Conservation (phyloP, 2,113 vertebrate genomes). For the Zosterops borbonicus region DNA sequence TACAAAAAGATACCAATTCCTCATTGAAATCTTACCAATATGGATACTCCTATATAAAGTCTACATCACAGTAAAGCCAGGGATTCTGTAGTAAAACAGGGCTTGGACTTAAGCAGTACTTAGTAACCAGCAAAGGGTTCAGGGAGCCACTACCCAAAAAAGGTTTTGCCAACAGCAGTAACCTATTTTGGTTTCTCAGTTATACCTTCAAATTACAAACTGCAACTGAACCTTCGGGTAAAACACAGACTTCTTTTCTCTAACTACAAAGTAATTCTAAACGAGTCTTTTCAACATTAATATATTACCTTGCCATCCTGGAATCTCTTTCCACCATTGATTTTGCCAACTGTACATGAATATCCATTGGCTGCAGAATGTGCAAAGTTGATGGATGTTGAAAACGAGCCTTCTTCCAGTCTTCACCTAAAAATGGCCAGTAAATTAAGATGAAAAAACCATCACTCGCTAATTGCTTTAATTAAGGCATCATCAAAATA, state of each 20-base stretch:
- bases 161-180: background rate
- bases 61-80: background rate
- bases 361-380: slow-evolving; percentile 90
- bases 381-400: slow-evolving; percentile 85
- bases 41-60: background rate
- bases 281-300: background rate
- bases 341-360: slow-evolving; percentile 87
- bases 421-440: slow-evolving; percentile 77
- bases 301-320: slow-evolving; percentile 89
- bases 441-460: background rate
- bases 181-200: background rate
- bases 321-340: slow-evolving; percentile 92
- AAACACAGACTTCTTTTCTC: background rate
- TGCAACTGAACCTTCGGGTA: background rate
- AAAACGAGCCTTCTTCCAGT: slow-evolving; percentile 85
- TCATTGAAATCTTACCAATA: background rate
- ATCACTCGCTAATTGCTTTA: background rate
- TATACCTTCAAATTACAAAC: background rate
- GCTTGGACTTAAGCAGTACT: background rate
- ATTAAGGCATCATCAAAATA: background rate
- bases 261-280: background rate
- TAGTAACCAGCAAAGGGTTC: background rate
- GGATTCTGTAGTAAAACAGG: background rate
- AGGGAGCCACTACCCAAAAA: background rate
- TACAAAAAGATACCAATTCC: background rate